Base-by-base conservation (phyloP, 2,888 invertebrate genomes). In the Cataglyphis cursor region DNA sequence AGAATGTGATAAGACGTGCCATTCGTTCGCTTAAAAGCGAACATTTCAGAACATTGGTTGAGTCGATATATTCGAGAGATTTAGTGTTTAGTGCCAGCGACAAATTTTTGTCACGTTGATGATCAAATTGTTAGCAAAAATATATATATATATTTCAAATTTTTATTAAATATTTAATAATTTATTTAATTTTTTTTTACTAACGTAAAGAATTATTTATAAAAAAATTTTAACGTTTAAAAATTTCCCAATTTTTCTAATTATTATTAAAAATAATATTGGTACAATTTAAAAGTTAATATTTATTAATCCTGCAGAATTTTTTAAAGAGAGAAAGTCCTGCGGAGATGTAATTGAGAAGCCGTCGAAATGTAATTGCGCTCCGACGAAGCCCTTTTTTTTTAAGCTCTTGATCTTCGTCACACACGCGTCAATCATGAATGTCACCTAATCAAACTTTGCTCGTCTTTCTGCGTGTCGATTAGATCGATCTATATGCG, bases 281-380 rank as follows among this genome's bases (percentile, higher is more conserved):
- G 61, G 18, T 6, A 44, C 15, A 41, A 61, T 31, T 31, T 9
- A 68, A 66, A 75, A 54, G 68, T 73, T 73, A 44, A 41, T 51
- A 28, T n/a, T 38, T 51, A 65, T 75, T 75, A 75, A 78, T 57
- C 31, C 44, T 6, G 21, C 9, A 24, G 41, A 35, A 35, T 35
- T 35, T 76, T 76, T 66, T 57, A 2, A 12, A 12, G 21, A 31
- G 21, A 18, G 18, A 44, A 44, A 72, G 24, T 9, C 12, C 35
- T 15, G 18, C 3, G 31, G 18, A 41, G 2, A 44, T 24, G 35
- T 59, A 80, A 83, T 83, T 65, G 83, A 81, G 54, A 83, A 83
- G 57, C 83, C 72, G 44, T 54, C 54, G 24, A 81, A 83, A 57
- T 72, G 81, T 65, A 81, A 83, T 83, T 81, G 81, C n/a, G 2